Percentiles rank a stretch among this genome's conserved stretches.
phyloP scores from a whole-genome alignment of 1,140 invertebrate species.

The Phymastichus coffea region DNA sequence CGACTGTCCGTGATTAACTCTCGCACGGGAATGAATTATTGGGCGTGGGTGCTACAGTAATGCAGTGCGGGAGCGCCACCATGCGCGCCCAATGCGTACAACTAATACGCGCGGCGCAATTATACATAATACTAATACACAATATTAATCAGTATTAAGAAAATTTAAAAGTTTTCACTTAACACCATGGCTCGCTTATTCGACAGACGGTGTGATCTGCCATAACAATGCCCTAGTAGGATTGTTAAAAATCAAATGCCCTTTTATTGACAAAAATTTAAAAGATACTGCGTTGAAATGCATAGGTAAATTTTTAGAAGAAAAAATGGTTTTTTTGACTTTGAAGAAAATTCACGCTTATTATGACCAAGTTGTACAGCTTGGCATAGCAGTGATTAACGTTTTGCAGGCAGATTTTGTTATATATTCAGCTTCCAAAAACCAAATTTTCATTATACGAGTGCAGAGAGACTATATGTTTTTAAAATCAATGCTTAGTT shows the following conservation, averaged over 20 bases:
- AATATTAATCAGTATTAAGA: no score
- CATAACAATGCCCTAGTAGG: neutral
- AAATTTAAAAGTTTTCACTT: no score
- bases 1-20: no score
- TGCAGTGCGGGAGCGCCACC: no score
- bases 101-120: no score
- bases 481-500: neutral
- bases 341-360: constrained; percentile 27
- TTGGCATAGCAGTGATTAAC: constrained; percentile 25
- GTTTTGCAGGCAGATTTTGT: constrained; percentile 19
- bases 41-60: no score
- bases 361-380: constrained; percentile 25
- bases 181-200: constrained; percentile 17
- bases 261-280: neutral
- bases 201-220: constrained; percentile 14
- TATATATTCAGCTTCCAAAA: constrained; percentile 26
- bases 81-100: no score
- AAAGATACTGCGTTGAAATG: neutral
- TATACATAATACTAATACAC: no score
- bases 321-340: neutral
- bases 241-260: constrained; percentile 15
- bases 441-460: constrained; percentile 3
- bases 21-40: no score
- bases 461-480: constrained; percentile 15
- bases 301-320: neutral